Percentiles rank a stretch among this genome's conserved stretches.
These are phyloP conservation scores for Proctacanthus coquilletti DNA, from an alignment of 1,140 invertebrate species.

Conservation along the genomic window DNA sequence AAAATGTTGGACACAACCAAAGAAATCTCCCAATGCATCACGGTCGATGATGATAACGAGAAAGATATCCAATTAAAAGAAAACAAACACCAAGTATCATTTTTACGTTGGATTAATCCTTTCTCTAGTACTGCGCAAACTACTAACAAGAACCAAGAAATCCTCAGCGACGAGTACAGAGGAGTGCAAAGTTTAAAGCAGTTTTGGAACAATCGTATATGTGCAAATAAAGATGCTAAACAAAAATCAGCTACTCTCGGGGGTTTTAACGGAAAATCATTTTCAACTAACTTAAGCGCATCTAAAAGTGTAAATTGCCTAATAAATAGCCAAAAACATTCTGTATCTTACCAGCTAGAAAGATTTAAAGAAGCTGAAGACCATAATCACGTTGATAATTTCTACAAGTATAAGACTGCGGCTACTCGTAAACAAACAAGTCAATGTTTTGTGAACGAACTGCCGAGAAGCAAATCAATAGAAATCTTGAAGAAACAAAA, in stretches of 20 bases:
- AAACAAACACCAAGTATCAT: too few relatives aligned
- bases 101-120: too few relatives aligned
- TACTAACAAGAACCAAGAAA: too few relatives aligned
- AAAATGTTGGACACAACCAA: too few relatives aligned
- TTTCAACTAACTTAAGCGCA: too few relatives aligned
- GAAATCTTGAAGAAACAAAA: not conserved
- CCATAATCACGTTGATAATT: constrained; percentile 23
- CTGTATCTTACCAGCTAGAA: not conserved
- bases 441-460: not conserved
- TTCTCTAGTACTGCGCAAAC: too few relatives aligned
- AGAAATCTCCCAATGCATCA: too few relatives aligned
- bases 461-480: not conserved
- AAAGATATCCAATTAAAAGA: too few relatives aligned
- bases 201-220: constrained; percentile 26
- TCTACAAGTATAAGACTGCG: constrained; percentile 29
- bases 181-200: constrained; percentile 23
- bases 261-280: constrained; percentile 14
- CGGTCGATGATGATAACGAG: too few relatives aligned
- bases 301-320: constrained; percentile 25
- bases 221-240: constrained; percentile 17
- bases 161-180: constrained; percentile 14
- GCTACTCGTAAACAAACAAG: constrained; percentile 7
- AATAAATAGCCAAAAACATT: constrained; percentile 16
- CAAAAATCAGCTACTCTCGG: constrained; percentile 1
- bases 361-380: constrained; percentile 1